Evolutionary conservation across 2,888 invertebrate genomes (phyloP).

Genomic region (Apodemia zela): DNA sequence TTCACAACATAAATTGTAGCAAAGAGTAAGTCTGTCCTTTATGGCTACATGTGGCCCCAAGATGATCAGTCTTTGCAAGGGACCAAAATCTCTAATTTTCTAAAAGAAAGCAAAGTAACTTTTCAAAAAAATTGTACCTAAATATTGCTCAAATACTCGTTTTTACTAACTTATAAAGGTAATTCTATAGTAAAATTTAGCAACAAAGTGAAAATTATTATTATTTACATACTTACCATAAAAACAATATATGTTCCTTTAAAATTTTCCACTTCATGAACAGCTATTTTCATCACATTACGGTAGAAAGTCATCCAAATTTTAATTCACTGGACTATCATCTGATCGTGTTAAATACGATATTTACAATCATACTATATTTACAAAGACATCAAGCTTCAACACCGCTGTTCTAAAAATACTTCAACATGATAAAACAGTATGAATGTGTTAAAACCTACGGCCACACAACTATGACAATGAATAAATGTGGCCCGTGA

Average conservation of each 20-base stretch:
- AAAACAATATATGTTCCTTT: constrained; percentile 50
- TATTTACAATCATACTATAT: constrained; percentile 50
- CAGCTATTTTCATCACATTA: constrained; percentile 48
- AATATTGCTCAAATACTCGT: no score
- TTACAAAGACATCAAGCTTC: constrained; percentile 65
- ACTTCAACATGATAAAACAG: constrained; percentile 71
- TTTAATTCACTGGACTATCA: constrained; percentile 39
- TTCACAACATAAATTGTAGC: no score
- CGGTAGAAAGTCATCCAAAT: constrained; percentile 35
- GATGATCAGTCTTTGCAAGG: no score
- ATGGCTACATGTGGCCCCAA: no score
- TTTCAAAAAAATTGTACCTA: no score
- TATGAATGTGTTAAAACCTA: constrained; percentile 66
- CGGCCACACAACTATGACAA: constrained; percentile 66
- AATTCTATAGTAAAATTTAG: no score
- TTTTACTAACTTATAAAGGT: no score
- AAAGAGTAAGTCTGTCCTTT: no score
- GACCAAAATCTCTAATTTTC: no score
- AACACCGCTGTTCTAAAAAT: constrained; percentile 73
- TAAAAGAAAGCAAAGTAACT: no score
- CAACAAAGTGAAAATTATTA: not conserved
- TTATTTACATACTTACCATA: constrained; percentile 61
- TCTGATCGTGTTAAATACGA: constrained; percentile 38
- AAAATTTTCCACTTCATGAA: constrained; percentile 48
- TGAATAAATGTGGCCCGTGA: constrained; percentile 56